Percentiles rank a stretch among this genome's conserved stretches.
phyloP scores from a whole-genome alignment of 2,113 vertebrate species.

The Podarcis raffonei region DNA sequence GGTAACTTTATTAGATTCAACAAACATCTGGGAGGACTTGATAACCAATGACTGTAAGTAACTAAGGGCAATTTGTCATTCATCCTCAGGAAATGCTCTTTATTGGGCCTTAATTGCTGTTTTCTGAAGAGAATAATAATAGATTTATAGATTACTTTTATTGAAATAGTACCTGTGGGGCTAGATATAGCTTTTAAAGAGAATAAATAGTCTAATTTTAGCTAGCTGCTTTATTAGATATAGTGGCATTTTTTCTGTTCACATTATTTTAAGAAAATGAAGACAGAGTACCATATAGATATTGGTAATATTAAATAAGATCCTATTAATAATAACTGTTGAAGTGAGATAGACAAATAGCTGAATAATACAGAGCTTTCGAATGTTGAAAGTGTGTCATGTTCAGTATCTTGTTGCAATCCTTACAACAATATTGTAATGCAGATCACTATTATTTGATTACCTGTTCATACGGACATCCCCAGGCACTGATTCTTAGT shows the following conservation, averaged over 20 bases:
- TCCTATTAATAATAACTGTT: neutral
- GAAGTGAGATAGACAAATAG: neutral
- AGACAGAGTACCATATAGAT: neutral
- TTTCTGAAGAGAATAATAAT: constrained; percentile 1
- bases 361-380: neutral
- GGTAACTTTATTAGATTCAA: neutral
- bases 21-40: neutral
- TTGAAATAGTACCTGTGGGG: neutral
- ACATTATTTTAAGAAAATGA: neutral
- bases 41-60: neutral
- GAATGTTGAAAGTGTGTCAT: neutral
- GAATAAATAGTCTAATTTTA: neutral
- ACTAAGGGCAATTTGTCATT: neutral
- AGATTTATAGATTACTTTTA: neutral
- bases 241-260: constrained; percentile 14
- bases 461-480: no score
- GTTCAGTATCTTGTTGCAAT: neutral
- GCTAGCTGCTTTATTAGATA: neutral
- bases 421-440: neutral
- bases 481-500: no score
- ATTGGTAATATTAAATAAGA: neutral
- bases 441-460: neutral
- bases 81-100: neutral
- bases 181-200: neutral
- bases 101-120: neutral